These are phyloP conservation scores for Barypeithes pellucidus DNA, from an alignment of 2,888 invertebrate species.

Conservation along the genomic window DNA sequence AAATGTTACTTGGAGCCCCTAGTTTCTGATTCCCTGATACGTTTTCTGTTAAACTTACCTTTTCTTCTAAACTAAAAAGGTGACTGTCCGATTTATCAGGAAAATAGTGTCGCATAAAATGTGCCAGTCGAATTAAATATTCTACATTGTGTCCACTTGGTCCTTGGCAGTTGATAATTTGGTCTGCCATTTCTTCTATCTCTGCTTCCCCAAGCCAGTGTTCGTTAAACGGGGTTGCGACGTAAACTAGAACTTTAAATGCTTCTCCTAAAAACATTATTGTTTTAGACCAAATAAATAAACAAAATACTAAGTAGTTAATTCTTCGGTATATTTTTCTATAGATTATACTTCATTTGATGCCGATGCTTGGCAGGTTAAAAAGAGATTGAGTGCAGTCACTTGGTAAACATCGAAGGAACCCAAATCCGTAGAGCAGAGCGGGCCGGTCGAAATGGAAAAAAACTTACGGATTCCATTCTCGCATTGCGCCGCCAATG, in stretches of 20 bases:
- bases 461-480: too few species aligned
- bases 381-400: too few species aligned
- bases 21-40: too few species aligned
- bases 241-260: slow-evolving; percentile 83
- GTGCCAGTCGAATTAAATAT: slow-evolving; percentile 87
- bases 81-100: slow-evolving; percentile 85
- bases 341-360: too few species aligned
- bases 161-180: slow-evolving; percentile 85
- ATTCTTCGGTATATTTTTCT: too few species aligned
- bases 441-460: too few species aligned
- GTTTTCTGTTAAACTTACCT: slow-evolving; percentile 65
- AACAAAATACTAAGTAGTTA: too few species aligned
- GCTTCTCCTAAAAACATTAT: slow-evolving; percentile 64
- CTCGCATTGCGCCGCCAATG: too few species aligned
- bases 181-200: slow-evolving; percentile 82
- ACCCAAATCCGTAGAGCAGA: too few species aligned
- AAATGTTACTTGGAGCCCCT: too few species aligned
- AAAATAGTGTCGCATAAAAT: slow-evolving; percentile 85
- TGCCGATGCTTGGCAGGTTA: too few species aligned
- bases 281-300: neutral
- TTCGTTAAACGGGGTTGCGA: slow-evolving; percentile 84
- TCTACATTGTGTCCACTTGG: slow-evolving; percentile 93
- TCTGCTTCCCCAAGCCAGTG: slow-evolving; percentile 91
- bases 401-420: too few species aligned
- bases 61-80: slow-evolving; percentile 82